Evolutionary conservation across 2,113 vertebrate genomes (phyloP), one percentile per base, ranked within the genome.

Genomic region (Rhinolophus sinicus): DNA sequence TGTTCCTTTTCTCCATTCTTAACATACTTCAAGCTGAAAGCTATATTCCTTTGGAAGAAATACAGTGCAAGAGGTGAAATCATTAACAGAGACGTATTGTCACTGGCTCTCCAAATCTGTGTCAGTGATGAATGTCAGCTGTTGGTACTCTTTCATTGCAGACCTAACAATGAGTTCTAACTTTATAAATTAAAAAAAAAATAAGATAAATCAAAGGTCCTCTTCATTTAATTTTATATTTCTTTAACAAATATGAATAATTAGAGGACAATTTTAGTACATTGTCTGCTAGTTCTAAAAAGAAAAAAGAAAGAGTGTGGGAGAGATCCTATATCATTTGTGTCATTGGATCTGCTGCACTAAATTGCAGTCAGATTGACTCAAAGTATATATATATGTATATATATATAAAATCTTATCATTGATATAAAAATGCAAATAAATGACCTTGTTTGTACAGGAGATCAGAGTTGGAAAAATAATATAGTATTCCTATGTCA

Each of bases 191-290:
- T 72, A 77, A 72, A 91, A 95, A 62, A 50, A 50, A 50, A 50
- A 50, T 7, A 47, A 50, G 24, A 72, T 62, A 19, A 92, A 21
- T 13, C n/a, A 90, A 97, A 84, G 4, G 16, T n/a, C 22, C 40
- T 24, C 30, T n/a, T 92, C 76, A 75, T 26, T 72, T 94, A 96
- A 65, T 52, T 35, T 82, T 67, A 26, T 21, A 65, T 70, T 21
- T 81, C 15, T 54, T 90, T 38, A 73, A 58, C 6, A 97, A 77
- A 84, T 73, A 80, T 72, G 6, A 96, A 82, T 50, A 93, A 90
- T 84, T 84, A 35, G 9, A 80, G 22, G 56, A 93, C 1, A 76
- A 50, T 81, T 47, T 38, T 11, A 93, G 54, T 40, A n/a, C 9
- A n/a, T 75, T 73, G 9, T 72, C n/a, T 89, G 4, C 44, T 33